A percentile compares a stretch with the other conserved stretches of the same genome.
phyloP scores from a whole-genome alignment of 2,113 vertebrate genomes.

The Noturus placidus region DNA sequence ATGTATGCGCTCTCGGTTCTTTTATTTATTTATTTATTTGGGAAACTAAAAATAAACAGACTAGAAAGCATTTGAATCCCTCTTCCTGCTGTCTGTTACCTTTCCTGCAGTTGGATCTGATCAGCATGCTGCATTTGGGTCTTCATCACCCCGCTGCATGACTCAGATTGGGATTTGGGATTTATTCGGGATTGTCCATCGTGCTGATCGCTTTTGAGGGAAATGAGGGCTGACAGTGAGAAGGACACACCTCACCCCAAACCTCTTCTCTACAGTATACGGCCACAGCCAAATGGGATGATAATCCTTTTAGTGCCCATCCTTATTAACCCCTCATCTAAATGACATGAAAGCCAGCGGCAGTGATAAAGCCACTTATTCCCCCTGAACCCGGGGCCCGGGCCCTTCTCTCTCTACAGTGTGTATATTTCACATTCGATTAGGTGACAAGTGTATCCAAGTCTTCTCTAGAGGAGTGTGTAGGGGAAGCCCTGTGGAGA shows the following conservation, averaged over 20 bases:
- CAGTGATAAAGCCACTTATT: slow-evolving; percentile 69
- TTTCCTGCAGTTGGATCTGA: slow-evolving; percentile 29
- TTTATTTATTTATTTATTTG: too few relatives aligned
- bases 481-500: slow-evolving; percentile 64
- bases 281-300: slow-evolving; percentile 68
- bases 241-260: slow-evolving; percentile 63
- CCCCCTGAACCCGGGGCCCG: slow-evolving; percentile 58
- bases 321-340: slow-evolving; percentile 81
- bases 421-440: slow-evolving; percentile 74
- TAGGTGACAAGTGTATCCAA: slow-evolving; percentile 80
- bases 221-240: slow-evolving; percentile 78
- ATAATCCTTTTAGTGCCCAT: slow-evolving; percentile 81
- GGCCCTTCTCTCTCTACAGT: slow-evolving; percentile 65
- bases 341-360: slow-evolving; percentile 76
- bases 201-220: slow-evolving; percentile 66
- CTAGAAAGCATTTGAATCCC: neutral
- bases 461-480: slow-evolving; percentile 69
- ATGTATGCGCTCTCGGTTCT: neutral
- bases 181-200: slow-evolving; percentile 68
- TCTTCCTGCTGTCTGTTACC: neutral
- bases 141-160: slow-evolving; percentile 66
- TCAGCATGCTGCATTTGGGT: slow-evolving; percentile 58
- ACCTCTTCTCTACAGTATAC: slow-evolving; percentile 23
- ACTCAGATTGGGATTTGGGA: slow-evolving; percentile 58
- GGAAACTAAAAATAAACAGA: slow-evolving; percentile 20